Base-by-base conservation (phyloP, 2,888 invertebrate species). In the Drosophila paracracens region DNA sequence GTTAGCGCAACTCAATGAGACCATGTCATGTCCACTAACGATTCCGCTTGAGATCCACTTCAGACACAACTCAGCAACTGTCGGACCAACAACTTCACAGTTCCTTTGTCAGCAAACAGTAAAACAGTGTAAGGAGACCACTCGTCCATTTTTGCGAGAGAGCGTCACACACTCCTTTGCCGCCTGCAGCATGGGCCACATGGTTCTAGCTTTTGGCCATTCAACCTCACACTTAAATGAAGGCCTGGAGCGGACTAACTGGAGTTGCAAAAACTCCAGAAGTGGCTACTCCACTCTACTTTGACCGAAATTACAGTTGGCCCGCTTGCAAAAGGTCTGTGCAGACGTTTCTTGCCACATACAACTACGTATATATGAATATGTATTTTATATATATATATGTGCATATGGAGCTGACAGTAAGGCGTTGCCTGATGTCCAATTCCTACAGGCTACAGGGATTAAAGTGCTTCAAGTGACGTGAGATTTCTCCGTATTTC, bases 41-140 rank as follows among this genome's bases (percentile, higher is more conserved):
- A 79, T 56, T 38, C 58, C 66, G 53, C 63, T 54, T 69, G 54
- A 69, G 60, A 16, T 18, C 36, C 70, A 68, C 72, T 88, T 54
- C 72, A 82, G 60, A 67, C 67, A 31, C 84, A 54, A 61, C 68
- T 88, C 88, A 76, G 85, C 82, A 88, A 76, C 83, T 85, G 86
- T 88, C 86, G 74, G 76, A 72, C 73, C 66, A 78, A 69, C 89
- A 86, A 86, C 89, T 90, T 77, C 63, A 77, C 88, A 81, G 84
- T 66, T 69, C 73, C 89, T 87, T 89, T 90, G 89, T 90, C 74
- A 53, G 89, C 68, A 81, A 86, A 89, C 84, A 89, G 72, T 68
- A 77, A 53, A 65, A 81, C 72, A 67, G 62, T 77, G 78, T 61
- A 81, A 77, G 78, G 58, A 74, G 69, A 29, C 51, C 71, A 63